These are phyloP conservation scores for Lampris megalopsis DNA, from an alignment of 2,113 vertebrate genomes.

Conservation along the genomic window DNA sequence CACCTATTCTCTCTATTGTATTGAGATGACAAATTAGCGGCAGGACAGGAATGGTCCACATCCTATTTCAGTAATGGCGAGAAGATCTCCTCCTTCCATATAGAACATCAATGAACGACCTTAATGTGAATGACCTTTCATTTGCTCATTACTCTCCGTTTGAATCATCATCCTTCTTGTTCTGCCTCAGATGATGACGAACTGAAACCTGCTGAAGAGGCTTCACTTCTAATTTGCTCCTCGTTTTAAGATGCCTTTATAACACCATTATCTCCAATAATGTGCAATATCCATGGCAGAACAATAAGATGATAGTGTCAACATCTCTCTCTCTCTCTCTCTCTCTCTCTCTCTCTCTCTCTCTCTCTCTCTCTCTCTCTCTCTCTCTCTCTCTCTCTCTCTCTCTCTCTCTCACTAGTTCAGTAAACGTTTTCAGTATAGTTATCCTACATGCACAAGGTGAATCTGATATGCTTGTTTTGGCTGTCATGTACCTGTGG, in stretches of 20 bases:
- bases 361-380: no score
- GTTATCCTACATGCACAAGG: constrained; percentile 25
- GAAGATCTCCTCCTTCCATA: background rate
- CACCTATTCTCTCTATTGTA: constrained; percentile 9
- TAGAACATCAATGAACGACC: constrained; percentile 24
- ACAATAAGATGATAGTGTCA: constrained; percentile 49
- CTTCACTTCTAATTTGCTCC: constrained; percentile 42
- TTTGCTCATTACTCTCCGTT: background rate
- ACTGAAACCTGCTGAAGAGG: constrained; percentile 12
- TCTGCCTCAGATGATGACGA: constrained; percentile 11
- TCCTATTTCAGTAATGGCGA: constrained; percentile 10
- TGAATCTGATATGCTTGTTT: constrained; percentile 28
- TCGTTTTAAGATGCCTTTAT: constrained; percentile 38
- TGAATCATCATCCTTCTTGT: constrained; percentile 16
- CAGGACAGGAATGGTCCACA: background rate
- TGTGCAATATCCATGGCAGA: constrained; percentile 25
- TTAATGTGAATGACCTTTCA: constrained; percentile 19
- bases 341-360: constrained; percentile 1
- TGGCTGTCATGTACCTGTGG: background rate
- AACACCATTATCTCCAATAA: constrained; percentile 40
- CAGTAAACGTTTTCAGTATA: constrained; percentile 43
- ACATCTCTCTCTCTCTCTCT: constrained; percentile 28
- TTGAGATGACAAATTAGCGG: constrained; percentile 1
- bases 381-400: no score
- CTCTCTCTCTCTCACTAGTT: constrained; percentile 32